Conservation (phyloP, 2,113 vertebrate species). For the Nipponia nippon region DNA sequence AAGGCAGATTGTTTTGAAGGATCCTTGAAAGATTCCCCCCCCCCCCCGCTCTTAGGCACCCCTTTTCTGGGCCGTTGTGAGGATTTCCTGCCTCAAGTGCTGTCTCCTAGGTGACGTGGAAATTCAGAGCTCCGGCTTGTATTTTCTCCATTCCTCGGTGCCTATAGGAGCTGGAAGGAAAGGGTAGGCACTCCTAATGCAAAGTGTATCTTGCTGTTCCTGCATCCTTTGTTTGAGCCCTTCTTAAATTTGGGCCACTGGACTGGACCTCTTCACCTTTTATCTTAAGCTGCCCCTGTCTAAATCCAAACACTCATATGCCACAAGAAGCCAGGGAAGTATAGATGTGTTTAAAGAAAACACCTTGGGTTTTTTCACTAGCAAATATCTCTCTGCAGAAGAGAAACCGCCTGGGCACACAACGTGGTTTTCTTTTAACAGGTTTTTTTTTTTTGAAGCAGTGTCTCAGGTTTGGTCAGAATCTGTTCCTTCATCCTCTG, state of each 20-base stretch:
- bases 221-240: neutral
- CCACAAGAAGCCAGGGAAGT: neutral
- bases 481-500: neutral
- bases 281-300: neutral
- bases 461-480: neutral
- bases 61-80: neutral
- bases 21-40: neutral
- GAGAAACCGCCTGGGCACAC: neutral
- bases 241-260: neutral
- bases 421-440: neutral
- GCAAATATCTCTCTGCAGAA: neutral
- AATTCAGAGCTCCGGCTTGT: neutral
- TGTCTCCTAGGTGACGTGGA: conserved; percentile 27
- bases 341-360: neutral
- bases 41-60: accelerated
- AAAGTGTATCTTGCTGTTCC: neutral
- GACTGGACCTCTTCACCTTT: neutral
- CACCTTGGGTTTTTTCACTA: neutral
- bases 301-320: neutral
- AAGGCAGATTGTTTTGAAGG: neutral
- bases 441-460: neutral
- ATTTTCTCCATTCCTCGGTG: neutral
- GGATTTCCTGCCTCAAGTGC: neutral
- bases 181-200: neutral
- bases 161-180: neutral